Percentiles rank a stretch among this genome's conserved stretches.
phyloP scores from a whole-genome alignment of 2,888 invertebrate genomes.

The Dione juno region DNA sequence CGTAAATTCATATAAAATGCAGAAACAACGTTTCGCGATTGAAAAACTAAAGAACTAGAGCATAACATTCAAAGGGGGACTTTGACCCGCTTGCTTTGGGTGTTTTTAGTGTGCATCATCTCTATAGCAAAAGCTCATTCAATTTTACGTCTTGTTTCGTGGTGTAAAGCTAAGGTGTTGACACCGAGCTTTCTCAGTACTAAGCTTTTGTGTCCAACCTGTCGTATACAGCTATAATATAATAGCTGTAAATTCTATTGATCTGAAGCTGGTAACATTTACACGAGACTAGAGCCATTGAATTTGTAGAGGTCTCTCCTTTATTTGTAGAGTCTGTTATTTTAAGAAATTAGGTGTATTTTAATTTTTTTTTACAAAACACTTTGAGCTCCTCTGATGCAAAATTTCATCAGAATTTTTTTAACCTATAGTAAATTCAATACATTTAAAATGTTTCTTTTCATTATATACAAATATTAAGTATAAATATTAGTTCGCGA shows the following conservation, averaged over 20 bases:
- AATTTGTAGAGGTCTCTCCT: too few species aligned
- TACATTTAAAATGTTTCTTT: too few species aligned
- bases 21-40: conserved; percentile 37
- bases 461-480: too few species aligned
- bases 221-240: conserved; percentile 5
- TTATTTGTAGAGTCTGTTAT: too few species aligned
- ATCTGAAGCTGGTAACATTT: background rate
- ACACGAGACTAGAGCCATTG: background rate
- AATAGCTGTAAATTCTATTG: conserved; percentile 2
- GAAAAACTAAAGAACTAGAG: conserved; percentile 42
- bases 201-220: conserved; percentile 18
- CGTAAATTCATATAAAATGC: conserved; percentile 40
- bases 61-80: conserved; percentile 40
- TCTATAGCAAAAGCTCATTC: conserved; percentile 28
- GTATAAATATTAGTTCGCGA: too few species aligned
- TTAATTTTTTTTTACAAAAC: too few species aligned
- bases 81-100: conserved; percentile 42
- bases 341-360: too few species aligned
- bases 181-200: conserved; percentile 14
- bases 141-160: conserved; percentile 36
- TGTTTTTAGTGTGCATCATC: conserved; percentile 34
- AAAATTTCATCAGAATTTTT: too few species aligned
- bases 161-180: conserved; percentile 29
- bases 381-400: too few species aligned
- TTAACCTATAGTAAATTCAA: too few species aligned